Conservation (phyloP, 2,888 invertebrate species). For the Drosophila neotestacea region DNA sequence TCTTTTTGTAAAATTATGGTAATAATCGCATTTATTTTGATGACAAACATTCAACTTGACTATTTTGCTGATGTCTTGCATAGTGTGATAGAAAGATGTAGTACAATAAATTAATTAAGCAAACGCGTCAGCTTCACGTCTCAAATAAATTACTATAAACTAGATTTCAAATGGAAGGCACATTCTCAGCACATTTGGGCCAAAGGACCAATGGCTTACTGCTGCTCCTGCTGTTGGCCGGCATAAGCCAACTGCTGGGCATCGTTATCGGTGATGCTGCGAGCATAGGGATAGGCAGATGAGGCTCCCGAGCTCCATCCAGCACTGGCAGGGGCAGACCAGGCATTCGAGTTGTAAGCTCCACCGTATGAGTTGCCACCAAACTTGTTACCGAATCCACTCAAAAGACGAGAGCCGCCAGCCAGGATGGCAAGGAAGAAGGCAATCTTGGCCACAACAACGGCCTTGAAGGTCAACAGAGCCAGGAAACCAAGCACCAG, state of each 20-base stretch:
- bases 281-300: constrained; percentile 86
- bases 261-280: constrained; percentile 87
- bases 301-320: constrained; percentile 81
- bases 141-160: constrained; percentile 82
- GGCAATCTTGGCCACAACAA: constrained; percentile 92
- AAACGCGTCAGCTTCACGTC: constrained; percentile 54
- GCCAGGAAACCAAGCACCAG: constrained; percentile 90
- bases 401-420: constrained; percentile 89
- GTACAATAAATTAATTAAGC: constrained; percentile 53
- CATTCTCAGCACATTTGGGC: constrained; percentile 65
- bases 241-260: constrained; percentile 91
- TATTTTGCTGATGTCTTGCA: constrained; percentile 46
- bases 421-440: constrained; percentile 90
- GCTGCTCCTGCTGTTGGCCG: constrained; percentile 85
- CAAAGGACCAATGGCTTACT: constrained; percentile 30
- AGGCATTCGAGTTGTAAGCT: constrained; percentile 72
- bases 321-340: constrained; percentile 69
- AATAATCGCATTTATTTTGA: constrained; percentile 64
- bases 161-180: constrained; percentile 81
- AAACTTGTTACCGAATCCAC: constrained; percentile 86
- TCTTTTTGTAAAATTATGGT: neutral
- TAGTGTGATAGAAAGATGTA: constrained; percentile 20
- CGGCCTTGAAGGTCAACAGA: constrained; percentile 91
- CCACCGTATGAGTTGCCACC: constrained; percentile 75
- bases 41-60: constrained; percentile 62